Conservation (phyloP, 1,140 invertebrate species). For the Scaptomyza graminum region DNA sequence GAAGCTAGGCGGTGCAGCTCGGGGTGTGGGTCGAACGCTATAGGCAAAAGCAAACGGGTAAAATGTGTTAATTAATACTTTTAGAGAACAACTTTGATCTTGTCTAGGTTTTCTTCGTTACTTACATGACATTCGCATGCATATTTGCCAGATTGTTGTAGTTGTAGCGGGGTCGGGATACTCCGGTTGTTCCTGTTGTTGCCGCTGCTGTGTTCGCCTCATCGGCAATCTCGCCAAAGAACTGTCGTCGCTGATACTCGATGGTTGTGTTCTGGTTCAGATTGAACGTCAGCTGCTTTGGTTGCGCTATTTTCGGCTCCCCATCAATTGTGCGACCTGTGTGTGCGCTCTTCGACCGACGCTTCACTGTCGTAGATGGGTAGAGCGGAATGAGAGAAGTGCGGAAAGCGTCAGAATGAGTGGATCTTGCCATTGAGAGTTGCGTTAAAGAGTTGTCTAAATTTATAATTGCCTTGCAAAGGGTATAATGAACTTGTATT, state of each 20-base stretch:
- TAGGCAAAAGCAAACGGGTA: not conserved
- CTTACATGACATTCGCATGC: constrained; percentile 83
- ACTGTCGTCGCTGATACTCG: constrained; percentile 80
- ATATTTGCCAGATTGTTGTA: constrained; percentile 77
- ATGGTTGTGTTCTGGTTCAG: constrained; percentile 82
- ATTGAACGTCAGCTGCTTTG: constrained; percentile 81
- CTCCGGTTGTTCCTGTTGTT: constrained; percentile 22
- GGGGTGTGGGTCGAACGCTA: constrained; percentile 75
- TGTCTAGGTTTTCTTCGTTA: not conserved
- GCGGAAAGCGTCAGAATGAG: not conserved
- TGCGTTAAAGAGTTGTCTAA: constrained; percentile 17
- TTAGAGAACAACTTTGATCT: too few relatives aligned
- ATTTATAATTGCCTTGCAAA: not conserved
- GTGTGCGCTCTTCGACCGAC: constrained; percentile 83
- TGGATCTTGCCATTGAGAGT: not conserved
- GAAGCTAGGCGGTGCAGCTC: constrained; percentile 62
- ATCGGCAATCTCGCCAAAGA: constrained; percentile 73
- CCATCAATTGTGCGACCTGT: constrained; percentile 58
- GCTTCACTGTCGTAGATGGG: constrained; percentile 66
- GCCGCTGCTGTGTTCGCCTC: constrained; percentile 36
- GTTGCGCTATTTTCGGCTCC: constrained; percentile 79
- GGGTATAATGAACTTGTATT: not conserved
- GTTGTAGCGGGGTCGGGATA: constrained; percentile 59
- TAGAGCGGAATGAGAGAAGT: not conserved
- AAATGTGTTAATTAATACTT: not conserved